Percentiles rank a stretch among this genome's conserved stretches.
phyloP scores from a whole-genome alignment of 2,888 invertebrate species.

The Creontiades dilutus region DNA sequence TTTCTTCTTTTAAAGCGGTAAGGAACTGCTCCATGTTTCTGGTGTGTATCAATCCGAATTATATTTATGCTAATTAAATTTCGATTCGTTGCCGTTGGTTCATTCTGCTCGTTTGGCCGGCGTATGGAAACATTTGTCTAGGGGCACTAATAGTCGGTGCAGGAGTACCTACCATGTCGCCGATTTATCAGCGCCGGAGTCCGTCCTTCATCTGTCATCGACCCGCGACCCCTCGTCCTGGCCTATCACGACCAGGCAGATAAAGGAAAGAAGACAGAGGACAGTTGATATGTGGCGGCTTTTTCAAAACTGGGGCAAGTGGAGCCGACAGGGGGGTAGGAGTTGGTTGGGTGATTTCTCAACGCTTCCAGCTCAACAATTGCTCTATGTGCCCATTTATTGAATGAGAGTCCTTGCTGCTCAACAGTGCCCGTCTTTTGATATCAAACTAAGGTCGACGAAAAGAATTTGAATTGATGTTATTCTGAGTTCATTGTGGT shows the following conservation, averaged over 20 bases:
- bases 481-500: neutral
- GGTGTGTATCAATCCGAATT: too few species aligned
- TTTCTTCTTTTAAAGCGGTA: too few species aligned
- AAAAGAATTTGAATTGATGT: conserved; percentile 24
- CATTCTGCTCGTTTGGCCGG: too few species aligned
- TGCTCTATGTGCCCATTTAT: conserved; percentile 21
- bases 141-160: conserved; percentile 2
- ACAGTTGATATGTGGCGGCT: conserved; percentile 28
- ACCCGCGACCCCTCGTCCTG: conserved; percentile 23
- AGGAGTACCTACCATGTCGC: neutral
- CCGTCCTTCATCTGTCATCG: conserved; percentile 32
- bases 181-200: neutral
- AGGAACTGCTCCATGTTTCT: too few species aligned
- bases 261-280: too few species aligned
- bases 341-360: conserved; percentile 45
- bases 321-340: neutral
- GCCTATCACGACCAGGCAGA: neutral
- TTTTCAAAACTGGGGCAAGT: too few species aligned
- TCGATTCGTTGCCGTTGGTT: too few species aligned
- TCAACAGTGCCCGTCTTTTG: conserved; percentile 4
- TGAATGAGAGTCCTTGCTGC: conserved; percentile 48
- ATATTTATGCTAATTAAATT: too few species aligned
- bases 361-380: conserved; percentile 6
- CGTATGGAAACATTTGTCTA: neutral
- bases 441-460: conserved; percentile 7